Percentiles rank a stretch among this genome's conserved stretches.
phyloP scores from a whole-genome alignment of 2,797 vertebrate genomes.

The Pantherophis vulpinus region DNA sequence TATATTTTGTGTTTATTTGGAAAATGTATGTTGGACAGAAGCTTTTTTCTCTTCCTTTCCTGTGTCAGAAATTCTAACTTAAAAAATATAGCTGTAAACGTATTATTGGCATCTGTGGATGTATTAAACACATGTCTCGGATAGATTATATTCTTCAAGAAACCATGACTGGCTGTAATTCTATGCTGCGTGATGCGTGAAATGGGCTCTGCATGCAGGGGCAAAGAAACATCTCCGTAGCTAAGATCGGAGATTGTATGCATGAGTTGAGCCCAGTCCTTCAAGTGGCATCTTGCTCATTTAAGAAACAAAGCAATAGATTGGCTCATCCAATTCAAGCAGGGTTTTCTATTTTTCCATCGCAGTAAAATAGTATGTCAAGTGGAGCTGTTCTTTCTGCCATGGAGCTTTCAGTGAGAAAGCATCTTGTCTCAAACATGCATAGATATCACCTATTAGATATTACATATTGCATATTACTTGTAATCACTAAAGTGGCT shows the following conservation, averaged over 20 bases:
- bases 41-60: neutral
- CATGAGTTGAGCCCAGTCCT: neutral
- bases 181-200: neutral
- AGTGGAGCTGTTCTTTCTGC: neutral
- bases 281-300: neutral
- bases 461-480: neutral
- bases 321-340: neutral
- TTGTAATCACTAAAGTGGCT: neutral
- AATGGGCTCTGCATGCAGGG: neutral
- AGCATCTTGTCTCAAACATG: neutral
- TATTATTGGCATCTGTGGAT: neutral
- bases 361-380: neutral
- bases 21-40: neutral
- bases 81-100: neutral
- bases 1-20: conserved; percentile 2
- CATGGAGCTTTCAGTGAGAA: neutral
- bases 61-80: neutral
- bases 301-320: neutral
- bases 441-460: neutral
- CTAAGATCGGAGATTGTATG: neutral
- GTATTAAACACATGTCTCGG: neutral
- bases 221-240: neutral
- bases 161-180: neutral
- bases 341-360: neutral
- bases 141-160: neutral